A percentile compares a stretch with the other conserved stretches of the same genome.
phyloP scores from a whole-genome alignment of 2,113 vertebrate species.

The Nothobranchius furzeri region DNA sequence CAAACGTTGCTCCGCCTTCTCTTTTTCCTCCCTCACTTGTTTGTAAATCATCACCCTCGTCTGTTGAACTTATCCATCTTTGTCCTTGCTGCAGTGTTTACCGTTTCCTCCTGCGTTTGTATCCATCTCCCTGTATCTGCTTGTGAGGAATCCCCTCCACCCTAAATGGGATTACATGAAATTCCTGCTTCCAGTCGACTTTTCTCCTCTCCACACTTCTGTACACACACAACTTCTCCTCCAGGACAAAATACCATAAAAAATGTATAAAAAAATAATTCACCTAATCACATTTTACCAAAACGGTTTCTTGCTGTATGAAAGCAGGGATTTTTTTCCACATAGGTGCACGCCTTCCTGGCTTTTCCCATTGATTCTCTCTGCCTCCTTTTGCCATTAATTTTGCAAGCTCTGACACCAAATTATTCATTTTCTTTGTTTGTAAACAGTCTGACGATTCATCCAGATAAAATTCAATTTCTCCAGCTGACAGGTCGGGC shows the following conservation, averaged over 20 bases:
- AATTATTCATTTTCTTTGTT: slow-evolving; percentile 31
- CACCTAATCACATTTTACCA: slow-evolving; percentile 54
- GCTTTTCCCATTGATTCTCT: slow-evolving; percentile 25
- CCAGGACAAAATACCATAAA: slow-evolving; percentile 25
- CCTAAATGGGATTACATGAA: slow-evolving; percentile 70
- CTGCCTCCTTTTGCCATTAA: slow-evolving; percentile 38
- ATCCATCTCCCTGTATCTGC: slow-evolving; percentile 26
- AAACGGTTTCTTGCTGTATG: slow-evolving; percentile 14
- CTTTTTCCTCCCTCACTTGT: not conserved
- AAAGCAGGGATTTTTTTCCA: slow-evolving; percentile 6
- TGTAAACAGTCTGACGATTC: slow-evolving; percentile 27
- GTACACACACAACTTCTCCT: slow-evolving; percentile 1
- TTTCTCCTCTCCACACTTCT: slow-evolving; percentile 7
- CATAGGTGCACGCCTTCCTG: slow-evolving; percentile 1
- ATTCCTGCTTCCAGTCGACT: slow-evolving; percentile 49
- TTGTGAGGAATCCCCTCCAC: slow-evolving; percentile 41
- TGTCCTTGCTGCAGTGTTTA: slow-evolving; percentile 5
- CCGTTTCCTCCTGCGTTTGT: slow-evolving; percentile 23
- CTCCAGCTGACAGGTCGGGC: slow-evolving; percentile 45
- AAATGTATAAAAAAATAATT: slow-evolving; percentile 20
- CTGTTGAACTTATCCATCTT: slow-evolving; percentile 20
- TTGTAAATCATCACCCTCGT: not conserved
- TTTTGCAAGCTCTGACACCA: slow-evolving; percentile 21
- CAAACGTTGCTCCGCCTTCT: not conserved
- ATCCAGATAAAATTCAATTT: slow-evolving; percentile 62